Conservation (phyloP, 1,140 invertebrate species). For the Scylla paramamosain region DNA sequence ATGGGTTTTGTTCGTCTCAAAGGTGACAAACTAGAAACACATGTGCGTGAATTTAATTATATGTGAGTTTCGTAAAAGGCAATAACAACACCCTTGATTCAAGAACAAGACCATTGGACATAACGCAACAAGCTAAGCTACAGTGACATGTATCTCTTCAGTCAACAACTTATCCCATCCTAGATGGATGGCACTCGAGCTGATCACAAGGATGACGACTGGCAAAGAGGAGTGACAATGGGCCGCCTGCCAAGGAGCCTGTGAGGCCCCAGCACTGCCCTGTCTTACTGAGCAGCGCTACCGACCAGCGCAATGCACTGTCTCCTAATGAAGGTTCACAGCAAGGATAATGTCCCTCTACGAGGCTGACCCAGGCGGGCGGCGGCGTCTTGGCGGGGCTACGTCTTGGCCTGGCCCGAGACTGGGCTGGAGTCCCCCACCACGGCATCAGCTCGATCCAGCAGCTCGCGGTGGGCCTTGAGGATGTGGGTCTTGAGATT, state of each 20-base stretch:
- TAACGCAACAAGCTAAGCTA: slow-evolving; percentile 5
- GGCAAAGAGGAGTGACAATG: neutral
- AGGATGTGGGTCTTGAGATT: slow-evolving; percentile 85
- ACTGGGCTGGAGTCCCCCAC: neutral
- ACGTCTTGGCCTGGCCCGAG: neutral
- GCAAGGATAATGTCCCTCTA: neutral
- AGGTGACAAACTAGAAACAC: neutral
- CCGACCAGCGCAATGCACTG: neutral
- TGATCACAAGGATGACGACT: neutral
- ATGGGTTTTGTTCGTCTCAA: neutral
- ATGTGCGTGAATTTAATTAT: neutral
- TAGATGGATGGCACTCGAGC: too few relatives aligned
- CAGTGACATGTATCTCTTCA: neutral
- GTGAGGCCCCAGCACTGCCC: too few relatives aligned
- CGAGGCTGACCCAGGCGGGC: neutral
- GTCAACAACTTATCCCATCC: neutral
- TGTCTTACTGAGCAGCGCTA: neutral
- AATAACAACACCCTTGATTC: neutral
- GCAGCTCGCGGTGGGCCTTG: slow-evolving; percentile 88
- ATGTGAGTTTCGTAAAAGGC: neutral
- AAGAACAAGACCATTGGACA: neutral
- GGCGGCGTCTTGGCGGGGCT: neutral
- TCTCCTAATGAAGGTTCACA: neutral
- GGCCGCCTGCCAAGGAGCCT: neutral
- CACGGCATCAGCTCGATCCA: neutral